phyloP scores from a whole-genome alignment of 1,140 invertebrate species.

The Zaprionus gabonicus region DNA sequence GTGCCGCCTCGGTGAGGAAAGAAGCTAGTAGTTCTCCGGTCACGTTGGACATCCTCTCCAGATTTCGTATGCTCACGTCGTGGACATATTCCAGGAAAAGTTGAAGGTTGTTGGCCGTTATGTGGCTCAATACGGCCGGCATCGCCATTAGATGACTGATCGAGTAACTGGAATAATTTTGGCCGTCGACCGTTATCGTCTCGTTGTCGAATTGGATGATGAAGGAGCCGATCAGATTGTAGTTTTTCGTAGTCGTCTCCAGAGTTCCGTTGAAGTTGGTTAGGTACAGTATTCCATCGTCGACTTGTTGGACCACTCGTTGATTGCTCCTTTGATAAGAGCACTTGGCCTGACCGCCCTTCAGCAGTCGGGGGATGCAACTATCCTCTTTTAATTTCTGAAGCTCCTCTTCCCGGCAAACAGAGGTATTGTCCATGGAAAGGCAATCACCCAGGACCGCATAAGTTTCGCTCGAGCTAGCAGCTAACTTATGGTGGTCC shows the following conservation, averaged over 20 bases:
- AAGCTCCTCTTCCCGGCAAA: too few species aligned
- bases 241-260: not conserved
- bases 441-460: too few species aligned
- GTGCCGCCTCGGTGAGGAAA: slow-evolving; percentile 2
- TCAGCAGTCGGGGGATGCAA: not conserved
- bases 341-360: not conserved
- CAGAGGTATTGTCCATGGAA: too few species aligned
- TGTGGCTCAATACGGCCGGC: not conserved
- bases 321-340: not conserved
- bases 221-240: not conserved
- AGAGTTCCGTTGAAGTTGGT: slow-evolving; percentile 18
- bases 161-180: not conserved
- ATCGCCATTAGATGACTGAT: not conserved
- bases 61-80: not conserved
- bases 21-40: not conserved
- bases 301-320: not conserved
- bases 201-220: slow-evolving; percentile 11
- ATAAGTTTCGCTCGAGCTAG: too few species aligned
- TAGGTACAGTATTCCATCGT: not conserved
- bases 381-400: too few species aligned
- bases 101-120: not conserved
- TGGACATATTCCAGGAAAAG: not conserved
- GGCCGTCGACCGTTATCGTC: slow-evolving; percentile 4
- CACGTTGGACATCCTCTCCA: not conserved
- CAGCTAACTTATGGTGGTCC: too few species aligned